These are phyloP conservation scores for Pseudorhiza aurosa DNA, from an alignment of 30 jellyfish, hydroid and myxozoan genomes.

Conservation along the genomic window DNA sequence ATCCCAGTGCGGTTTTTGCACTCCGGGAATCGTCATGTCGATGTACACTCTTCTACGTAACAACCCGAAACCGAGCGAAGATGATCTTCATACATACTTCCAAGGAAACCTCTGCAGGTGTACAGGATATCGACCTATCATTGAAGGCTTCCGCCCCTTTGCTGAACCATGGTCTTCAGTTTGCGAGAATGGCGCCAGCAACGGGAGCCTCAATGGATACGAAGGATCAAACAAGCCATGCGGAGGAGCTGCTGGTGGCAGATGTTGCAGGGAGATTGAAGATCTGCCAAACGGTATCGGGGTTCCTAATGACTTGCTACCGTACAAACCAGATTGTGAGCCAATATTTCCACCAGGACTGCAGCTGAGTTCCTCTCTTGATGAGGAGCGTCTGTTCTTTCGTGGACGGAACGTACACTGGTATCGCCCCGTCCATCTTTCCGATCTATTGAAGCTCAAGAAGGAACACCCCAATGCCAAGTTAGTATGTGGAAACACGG, in stretches of 20 bases:
- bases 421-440: conserved; percentile 24
- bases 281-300: background rate
- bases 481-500: conserved; percentile 31
- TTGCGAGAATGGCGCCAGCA: background rate
- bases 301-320: background rate
- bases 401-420: conserved; percentile 14
- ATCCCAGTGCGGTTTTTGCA: conserved; percentile 63
- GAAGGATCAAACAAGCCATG: background rate
- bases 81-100: conserved; percentile 36
- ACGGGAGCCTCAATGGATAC: conserved; percentile 1
- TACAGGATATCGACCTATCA: conserved; percentile 62
- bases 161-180: conserved; percentile 6
- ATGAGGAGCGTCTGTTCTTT: conserved; percentile 29
- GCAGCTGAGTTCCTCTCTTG: conserved; percentile 35
- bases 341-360: conserved; percentile 56
- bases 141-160: conserved; percentile 52
- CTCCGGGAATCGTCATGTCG: conserved; percentile 64
- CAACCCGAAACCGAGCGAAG: conserved; percentile 33
- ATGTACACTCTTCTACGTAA: conserved; percentile 53
- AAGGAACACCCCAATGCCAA: conserved; percentile 20
- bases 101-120: conserved; percentile 62
- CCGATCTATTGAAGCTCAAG: background rate
- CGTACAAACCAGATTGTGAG: conserved; percentile 11
- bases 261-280: conserved; percentile 25
- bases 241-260: conserved; percentile 3